Evolutionary conservation across 2,113 vertebrate species (phyloP), one percentile per base, ranked within the genome.

Genomic region (Circaetus cinerascens): DNA sequence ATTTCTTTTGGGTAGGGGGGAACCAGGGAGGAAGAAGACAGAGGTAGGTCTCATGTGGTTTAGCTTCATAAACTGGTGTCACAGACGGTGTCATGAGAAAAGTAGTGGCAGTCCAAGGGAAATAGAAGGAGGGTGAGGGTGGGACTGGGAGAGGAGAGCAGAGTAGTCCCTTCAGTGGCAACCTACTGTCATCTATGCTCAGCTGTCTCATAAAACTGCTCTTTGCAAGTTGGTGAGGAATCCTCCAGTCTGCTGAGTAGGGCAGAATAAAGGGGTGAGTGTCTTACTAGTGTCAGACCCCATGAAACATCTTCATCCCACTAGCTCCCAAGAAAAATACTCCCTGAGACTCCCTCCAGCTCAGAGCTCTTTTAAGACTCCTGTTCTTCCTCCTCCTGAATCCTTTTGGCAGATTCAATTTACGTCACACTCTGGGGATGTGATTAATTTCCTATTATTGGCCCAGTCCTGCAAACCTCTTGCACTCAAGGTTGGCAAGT

Each of bases 321-420:
- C 59, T 36, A 15, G 7, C 15, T 95, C 34, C 30, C 19, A 55
- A 67, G 23, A 34, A 82, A 71, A 51, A 63, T 30, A 36, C 3
- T 17, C 25, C 26, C 19, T 0, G 0, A 76, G 23, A 21, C 56
- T 84, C 60, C 17, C 15, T 74, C 29, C 26, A 50, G 25, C 62
- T 78, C 48, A 51, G 66, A 56, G 40, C 41, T 78, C 64, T 87
- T 77, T 51, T 40, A 45, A 38, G 81, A 67, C 30, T 92, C 82
- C 83, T 87, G 46, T 83, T 90, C 79, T 91, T 89, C 68, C 46
- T 93, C 66, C 46, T 62, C 20, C 62, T 71, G 57, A 87, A 57
- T 86, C 93, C n/a, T 95, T 94, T 68, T 91, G 87, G 50, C 76
- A 96, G 55, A 95, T 88, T 80, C 27, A 84, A 41, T 96, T 88